Percentiles rank a stretch among this genome's conserved stretches.
These are phyloP conservation scores for Ypsolopha sequella DNA, from an alignment of 2,888 invertebrate genomes.

Conservation along the genomic window DNA sequence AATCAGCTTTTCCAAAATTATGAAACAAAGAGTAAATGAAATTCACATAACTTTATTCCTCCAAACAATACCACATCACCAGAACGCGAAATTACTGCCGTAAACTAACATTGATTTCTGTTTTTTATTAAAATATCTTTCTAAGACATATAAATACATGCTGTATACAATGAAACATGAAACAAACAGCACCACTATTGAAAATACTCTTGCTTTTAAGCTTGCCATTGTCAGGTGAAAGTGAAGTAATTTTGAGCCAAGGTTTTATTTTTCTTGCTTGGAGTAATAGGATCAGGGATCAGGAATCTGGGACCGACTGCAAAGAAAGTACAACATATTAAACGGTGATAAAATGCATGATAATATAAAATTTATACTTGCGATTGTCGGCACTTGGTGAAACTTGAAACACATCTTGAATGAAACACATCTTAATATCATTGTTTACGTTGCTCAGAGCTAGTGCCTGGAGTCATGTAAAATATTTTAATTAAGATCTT, in stretches of 20 bases:
- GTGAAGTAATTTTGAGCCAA: not conserved
- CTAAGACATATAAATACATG: constrained; percentile 35
- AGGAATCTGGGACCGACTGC: not conserved
- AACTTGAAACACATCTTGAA: too few species aligned
- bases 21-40: too few species aligned
- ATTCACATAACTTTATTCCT: too few species aligned
- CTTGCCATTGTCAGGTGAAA: constrained; percentile 20
- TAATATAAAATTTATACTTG: too few species aligned
- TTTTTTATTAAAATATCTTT: constrained; percentile 21
- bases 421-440: too few species aligned
- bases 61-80: constrained; percentile 5
- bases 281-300: too few species aligned
- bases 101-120: constrained; percentile 1
- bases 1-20: too few species aligned
- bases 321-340: not conserved
- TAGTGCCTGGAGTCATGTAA: too few species aligned
- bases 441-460: too few species aligned
- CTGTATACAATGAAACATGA: constrained; percentile 29
- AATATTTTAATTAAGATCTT: too few species aligned
- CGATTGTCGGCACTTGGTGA: too few species aligned
- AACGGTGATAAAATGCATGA: too few species aligned
- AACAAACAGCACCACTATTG: constrained; percentile 17
- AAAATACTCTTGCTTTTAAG: constrained; percentile 26
- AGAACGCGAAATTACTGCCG: constrained; percentile 30
- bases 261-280: not conserved